Conservation (phyloP, 37 sponge, comb jelly and placozoan genomes). For the Crambe crambe region DNA sequence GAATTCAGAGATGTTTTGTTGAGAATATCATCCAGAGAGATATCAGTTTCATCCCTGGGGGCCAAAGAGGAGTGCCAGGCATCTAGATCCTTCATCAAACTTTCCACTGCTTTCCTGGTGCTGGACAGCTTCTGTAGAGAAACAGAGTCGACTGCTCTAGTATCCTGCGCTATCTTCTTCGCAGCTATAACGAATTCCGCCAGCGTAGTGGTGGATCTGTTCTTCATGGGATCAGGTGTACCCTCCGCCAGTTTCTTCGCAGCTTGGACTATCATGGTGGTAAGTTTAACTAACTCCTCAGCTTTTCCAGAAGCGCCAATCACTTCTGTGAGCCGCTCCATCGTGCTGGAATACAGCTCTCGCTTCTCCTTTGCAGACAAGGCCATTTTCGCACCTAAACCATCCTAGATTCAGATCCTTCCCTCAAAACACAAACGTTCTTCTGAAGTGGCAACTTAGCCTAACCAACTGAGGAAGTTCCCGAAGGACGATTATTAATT, state of each 20-base stretch:
- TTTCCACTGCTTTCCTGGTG: constrained; percentile 55
- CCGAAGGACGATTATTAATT: background rate
- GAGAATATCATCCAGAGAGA: constrained; percentile 1
- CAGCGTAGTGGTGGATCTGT: constrained; percentile 39
- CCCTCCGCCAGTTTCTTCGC: constrained; percentile 58
- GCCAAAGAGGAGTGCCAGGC: constrained; percentile 36
- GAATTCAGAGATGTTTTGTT: background rate
- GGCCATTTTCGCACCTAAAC: constrained; percentile 1
- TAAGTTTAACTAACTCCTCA: constrained; percentile 60
- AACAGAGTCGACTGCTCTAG: constrained; percentile 46
- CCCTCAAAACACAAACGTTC: too few relatives aligned
- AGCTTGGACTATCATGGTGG: constrained; percentile 57
- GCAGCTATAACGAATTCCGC: constrained; percentile 71
- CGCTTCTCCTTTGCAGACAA: constrained; percentile 35
- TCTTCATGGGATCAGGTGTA: constrained; percentile 35
- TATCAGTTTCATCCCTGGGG: background rate
- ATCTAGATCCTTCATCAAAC: constrained; percentile 53
- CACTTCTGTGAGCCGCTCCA: constrained; percentile 34
- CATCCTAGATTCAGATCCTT: too few relatives aligned
- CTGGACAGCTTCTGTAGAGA: constrained; percentile 55
- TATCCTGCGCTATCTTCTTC: constrained; percentile 62
- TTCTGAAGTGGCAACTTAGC: too few relatives aligned
- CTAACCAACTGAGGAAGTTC: background rate
- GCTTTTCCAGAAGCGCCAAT: constrained; percentile 59
- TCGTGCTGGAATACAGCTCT: constrained; percentile 40